A percentile compares a stretch with the other conserved stretches of the same genome.
Conservation (phyloP, 2,113 vertebrate genomes). For the Bostrychus sinensis region DNA sequence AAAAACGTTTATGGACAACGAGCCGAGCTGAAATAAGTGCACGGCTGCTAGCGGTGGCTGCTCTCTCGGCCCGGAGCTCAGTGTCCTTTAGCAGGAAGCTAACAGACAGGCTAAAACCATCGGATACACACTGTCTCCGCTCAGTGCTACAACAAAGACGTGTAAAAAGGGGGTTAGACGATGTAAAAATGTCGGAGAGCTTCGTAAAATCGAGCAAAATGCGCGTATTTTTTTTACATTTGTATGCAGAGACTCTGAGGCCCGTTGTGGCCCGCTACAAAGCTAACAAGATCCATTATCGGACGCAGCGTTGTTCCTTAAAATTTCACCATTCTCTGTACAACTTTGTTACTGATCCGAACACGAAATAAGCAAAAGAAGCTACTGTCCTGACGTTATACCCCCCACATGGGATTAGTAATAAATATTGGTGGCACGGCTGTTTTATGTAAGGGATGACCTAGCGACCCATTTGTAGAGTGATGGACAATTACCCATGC, state of each 20-base stretch:
- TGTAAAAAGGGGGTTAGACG: rapidly evolving
- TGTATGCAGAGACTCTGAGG: slow-evolving; percentile 18
- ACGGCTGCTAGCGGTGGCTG: slow-evolving; percentile 6
- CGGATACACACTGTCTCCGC: background rate
- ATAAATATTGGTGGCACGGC: rapidly evolving
- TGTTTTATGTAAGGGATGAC: slow-evolving; percentile 3
- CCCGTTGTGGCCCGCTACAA: slow-evolving; percentile 48
- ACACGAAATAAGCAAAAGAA: rapidly evolving
- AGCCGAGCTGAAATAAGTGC: background rate
- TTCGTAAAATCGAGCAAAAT: background rate
- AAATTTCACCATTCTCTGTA: background rate
- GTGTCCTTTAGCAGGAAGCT: slow-evolving; percentile 16
- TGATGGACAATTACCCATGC: slow-evolving; percentile 42
- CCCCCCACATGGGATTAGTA: background rate
- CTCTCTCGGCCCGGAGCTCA: background rate
- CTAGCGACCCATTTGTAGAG: slow-evolving; percentile 16
- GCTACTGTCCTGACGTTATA: rapidly evolving
- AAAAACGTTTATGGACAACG: background rate
- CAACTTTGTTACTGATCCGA: background rate
- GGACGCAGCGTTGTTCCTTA: slow-evolving; percentile 17
- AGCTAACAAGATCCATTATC: slow-evolving; percentile 63
- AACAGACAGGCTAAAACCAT: background rate
- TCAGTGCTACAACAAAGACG: background rate
- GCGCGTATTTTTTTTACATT: background rate
- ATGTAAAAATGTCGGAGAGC: background rate